Evolutionary conservation across 2,113 vertebrate species (phyloP), one percentile per base, ranked within the genome.

Genomic region (Petrocephalus zakoni): DNA sequence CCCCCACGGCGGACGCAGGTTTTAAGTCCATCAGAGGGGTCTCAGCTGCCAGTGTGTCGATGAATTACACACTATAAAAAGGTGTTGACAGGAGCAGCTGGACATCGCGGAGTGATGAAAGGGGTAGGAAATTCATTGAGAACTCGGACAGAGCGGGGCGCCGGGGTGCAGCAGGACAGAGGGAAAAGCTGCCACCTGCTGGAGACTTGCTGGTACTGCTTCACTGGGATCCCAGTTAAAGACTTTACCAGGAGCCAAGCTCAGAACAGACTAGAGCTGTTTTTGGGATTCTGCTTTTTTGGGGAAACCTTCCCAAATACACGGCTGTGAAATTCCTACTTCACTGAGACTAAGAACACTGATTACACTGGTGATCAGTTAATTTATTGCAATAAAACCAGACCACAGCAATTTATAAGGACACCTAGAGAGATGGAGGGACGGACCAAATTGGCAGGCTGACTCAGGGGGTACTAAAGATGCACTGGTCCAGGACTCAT

Each of bases 21-120:
- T 96, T 96, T 96, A 96, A 96, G 95, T 96, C 94, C 96, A 96
- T 96, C 95, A 95, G 95, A 93, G 96, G 96, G 94, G 97, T 96
- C 96, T 96, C 97, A 98, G 97, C 97, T 97, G 97, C 97, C 97
- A 95, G 95, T 95, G 93, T 93, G 94, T 96, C 96, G 95, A 97
- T 97, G 97, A 97, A 97, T 98, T 96, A 97, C 96, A 95, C 93
- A 96, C 96, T 94, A 95, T 96, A 96, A 96, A 97, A 97, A 98
- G 97, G 98, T 98, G 97, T 97, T 98, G 97, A 98, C 98, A 97
- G 97, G 96, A 97, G 97, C 98, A 98, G 97, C 98, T 97, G 98
- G 97, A 96, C 96, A 96, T 97, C 95, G 95, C 93, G 93, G 95
- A 96, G 96, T 94, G 97, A 97, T 97, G 97, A 97, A 97, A 98